phyloP scores from a whole-genome alignment of 1,140 invertebrate species.

The Aphaenogaster ashmeadi region DNA sequence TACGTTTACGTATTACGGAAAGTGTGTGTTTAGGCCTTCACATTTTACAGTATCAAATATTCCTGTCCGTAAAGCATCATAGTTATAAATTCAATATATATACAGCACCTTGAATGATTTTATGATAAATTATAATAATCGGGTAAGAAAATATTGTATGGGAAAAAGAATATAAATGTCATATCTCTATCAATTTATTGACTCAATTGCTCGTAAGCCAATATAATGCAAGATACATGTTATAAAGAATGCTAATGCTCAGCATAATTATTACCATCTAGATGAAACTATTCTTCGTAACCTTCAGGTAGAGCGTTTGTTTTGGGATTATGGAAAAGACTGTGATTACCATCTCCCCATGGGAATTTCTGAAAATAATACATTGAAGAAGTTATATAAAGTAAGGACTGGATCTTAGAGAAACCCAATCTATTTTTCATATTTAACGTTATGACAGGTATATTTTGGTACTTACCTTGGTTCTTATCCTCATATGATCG shows the following conservation, averaged over 20 bases:
- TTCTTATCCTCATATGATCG: constrained; percentile 68
- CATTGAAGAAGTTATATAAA: neutral
- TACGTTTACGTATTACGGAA: no score
- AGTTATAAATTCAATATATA: neutral
- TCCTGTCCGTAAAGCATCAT: neutral
- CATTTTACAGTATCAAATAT: neutral
- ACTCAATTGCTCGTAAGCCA: neutral
- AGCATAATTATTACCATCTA: neutral
- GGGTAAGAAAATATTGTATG: neutral
- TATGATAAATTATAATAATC: neutral
- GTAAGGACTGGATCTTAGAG: neutral
- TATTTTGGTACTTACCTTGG: constrained; percentile 60
- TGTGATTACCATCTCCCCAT: constrained; percentile 89
- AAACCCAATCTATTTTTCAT: neutral
- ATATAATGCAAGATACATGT: constrained; percentile 38
- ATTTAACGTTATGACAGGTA: neutral
- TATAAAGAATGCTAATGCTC: constrained; percentile 25
- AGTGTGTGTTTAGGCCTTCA: no score
- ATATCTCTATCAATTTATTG: constrained; percentile 60
- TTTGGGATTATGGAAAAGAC: constrained; percentile 88
- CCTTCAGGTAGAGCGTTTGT: constrained; percentile 87
- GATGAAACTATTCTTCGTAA: constrained; percentile 66
- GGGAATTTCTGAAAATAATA: constrained; percentile 85
- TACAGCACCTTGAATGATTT: neutral
- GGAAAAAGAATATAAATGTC: neutral